Conservation (phyloP, 2,888 invertebrate genomes). For the Zhuqinia jingwanae region DNA sequence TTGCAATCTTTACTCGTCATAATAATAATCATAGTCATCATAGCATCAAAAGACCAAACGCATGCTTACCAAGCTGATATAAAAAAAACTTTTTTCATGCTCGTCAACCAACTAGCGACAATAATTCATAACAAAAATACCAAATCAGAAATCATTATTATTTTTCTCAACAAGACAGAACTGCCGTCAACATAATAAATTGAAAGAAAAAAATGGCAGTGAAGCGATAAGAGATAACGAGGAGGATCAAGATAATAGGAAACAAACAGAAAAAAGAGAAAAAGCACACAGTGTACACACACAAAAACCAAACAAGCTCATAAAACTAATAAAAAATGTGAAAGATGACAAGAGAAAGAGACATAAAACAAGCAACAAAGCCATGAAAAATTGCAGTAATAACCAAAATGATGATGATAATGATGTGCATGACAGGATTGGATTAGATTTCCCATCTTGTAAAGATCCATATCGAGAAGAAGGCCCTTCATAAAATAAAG, state of each 20-base stretch:
- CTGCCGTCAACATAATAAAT: slow-evolving; percentile 6
- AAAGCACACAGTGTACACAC: background rate
- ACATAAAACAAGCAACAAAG: slow-evolving; percentile 40
- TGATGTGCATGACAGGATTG: slow-evolving; percentile 10
- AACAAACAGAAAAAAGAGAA: slow-evolving; percentile 6
- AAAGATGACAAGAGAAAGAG: slow-evolving; percentile 59
- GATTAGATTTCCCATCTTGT: slow-evolving; percentile 33
- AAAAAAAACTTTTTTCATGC: background rate
- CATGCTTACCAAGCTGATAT: background rate
- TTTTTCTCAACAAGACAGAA: slow-evolving; percentile 17
- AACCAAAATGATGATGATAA: slow-evolving; percentile 18
- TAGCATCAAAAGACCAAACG: background rate
- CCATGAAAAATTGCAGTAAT: slow-evolving; percentile 54
- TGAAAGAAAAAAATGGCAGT: slow-evolving; percentile 8
- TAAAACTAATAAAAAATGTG: slow-evolving; percentile 47
- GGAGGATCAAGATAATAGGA: slow-evolving; percentile 13
- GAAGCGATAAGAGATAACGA: slow-evolving; percentile 18
- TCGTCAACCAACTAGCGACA: slow-evolving; percentile 25
- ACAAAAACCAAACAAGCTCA: slow-evolving; percentile 39
- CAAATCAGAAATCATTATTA: background rate
- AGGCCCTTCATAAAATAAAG: background rate
- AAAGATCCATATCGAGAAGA: background rate
- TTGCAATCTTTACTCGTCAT: background rate
- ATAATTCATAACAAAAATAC: slow-evolving; percentile 8
- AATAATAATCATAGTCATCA: no score